Percentiles rank a stretch among this genome's conserved stretches.
Evolutionary conservation across 2,888 invertebrate genomes (phyloP).

Genomic region (Drosophila crucigera): DNA sequence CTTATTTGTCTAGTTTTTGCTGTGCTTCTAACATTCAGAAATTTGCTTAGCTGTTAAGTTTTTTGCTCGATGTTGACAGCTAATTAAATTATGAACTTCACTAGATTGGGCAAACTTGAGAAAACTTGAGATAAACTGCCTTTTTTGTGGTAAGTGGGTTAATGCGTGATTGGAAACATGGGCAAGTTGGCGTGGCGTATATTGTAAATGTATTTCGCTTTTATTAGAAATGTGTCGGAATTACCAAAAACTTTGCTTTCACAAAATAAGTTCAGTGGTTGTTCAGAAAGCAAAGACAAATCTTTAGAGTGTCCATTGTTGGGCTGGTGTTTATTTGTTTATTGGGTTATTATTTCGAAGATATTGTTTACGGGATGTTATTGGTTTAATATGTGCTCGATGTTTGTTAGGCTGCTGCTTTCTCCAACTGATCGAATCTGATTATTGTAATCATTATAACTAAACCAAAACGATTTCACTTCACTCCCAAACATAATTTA

Average conservation of each 20-base stretch:
- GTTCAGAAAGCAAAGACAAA: background rate
- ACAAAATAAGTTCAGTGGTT: background rate
- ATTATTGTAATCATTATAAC: background rate
- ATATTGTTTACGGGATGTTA: background rate
- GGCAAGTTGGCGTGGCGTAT: too few species aligned
- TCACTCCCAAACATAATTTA: slow-evolving; percentile 2
- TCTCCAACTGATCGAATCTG: background rate
- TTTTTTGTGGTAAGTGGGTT: too few species aligned
- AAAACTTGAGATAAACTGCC: background rate
- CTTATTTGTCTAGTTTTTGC: background rate
- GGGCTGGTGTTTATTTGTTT: background rate
- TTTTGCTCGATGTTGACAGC: background rate
- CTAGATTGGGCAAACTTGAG: background rate
- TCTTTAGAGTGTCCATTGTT: background rate
- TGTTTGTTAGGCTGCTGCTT: background rate
- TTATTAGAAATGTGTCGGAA: background rate
- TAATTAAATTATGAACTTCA: background rate
- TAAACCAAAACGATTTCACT: background rate
- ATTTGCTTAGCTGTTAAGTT: background rate
- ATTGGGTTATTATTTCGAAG: background rate
- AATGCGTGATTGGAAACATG: too few species aligned
- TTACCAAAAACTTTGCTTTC: background rate
- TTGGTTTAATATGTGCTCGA: background rate
- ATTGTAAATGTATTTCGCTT: too few species aligned
- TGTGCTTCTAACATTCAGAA: background rate